phyloP scores from a whole-genome alignment of 1,140 invertebrate genomes.

The Bradysia coprophila region DNA sequence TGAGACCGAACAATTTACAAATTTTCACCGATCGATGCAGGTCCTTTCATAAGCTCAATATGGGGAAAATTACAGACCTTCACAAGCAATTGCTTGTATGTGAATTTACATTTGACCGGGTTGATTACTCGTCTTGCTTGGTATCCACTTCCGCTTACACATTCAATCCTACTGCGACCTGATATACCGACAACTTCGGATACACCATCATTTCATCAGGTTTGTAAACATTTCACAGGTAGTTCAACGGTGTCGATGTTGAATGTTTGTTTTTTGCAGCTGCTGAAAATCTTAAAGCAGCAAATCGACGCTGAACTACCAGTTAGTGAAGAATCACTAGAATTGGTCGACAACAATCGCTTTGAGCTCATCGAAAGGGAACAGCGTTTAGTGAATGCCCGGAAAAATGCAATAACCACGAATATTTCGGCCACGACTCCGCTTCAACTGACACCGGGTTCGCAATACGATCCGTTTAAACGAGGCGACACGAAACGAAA shows the following conservation, averaged over 20 bases:
- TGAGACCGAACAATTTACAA: neutral
- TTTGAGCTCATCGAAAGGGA: conserved; percentile 58
- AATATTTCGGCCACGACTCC: conserved; percentile 18
- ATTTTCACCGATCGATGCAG: conserved; percentile 22
- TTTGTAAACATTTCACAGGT: no score
- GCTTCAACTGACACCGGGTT: conserved; percentile 18
- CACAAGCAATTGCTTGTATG: conserved; percentile 65
- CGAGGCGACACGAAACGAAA: conserved; percentile 43
- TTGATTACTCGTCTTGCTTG: conserved; percentile 69
- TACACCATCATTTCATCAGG: conserved; percentile 79
- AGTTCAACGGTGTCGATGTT: no score
- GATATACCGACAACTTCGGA: conserved; percentile 74
- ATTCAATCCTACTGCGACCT: conserved; percentile 73
- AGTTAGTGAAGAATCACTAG: conserved; percentile 44
- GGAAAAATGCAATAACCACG: conserved; percentile 31
- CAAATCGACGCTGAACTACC: conserved; percentile 63
- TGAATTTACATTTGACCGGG: conserved; percentile 78
- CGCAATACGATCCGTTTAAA: conserved; percentile 28
- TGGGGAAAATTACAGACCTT: conserved; percentile 70
- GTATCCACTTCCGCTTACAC: conserved; percentile 72
- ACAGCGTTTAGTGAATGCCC: conserved; percentile 45
- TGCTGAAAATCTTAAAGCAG: conserved; percentile 65
- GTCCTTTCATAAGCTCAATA: conserved; percentile 68
- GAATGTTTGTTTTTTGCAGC: conserved; percentile 29
- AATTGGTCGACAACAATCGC: conserved; percentile 52